Evolutionary conservation across 2,888 invertebrate species (phyloP), one percentile per base, ranked within the genome.

Genomic region (Conus canariensis): DNA sequence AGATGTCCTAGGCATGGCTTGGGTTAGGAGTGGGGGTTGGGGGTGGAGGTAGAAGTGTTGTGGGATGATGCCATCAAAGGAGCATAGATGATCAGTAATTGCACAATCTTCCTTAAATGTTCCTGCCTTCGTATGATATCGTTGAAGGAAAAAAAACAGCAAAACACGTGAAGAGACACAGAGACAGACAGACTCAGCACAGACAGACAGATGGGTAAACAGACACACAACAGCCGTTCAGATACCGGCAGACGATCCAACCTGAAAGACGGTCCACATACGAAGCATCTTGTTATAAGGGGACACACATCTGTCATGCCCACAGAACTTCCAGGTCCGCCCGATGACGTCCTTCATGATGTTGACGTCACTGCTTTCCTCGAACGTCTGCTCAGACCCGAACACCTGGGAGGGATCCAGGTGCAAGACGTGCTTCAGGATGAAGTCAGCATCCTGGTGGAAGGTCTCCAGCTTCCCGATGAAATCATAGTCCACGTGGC

Each of bases 381-480:
- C 87, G 67, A 87, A 70, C 25, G 16, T 87, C 22, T 56, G 16
- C 74, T 25, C 74, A 0, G 87, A 45, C 8, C 74, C 87, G 6
- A 56, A 74, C n/a, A 87, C 87, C 56, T 9, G 1, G 9, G 6
- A 10, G 12, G 87, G 56, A 30, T 87, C 74, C 10, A 87, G 45
- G 58, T 25, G 30, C 10, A 22, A 25, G n/a, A 45, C 58, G n/a
- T 4, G 14, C 56, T 58, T 1, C 58, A 87, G 58, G 22, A 87
- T n/a, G 74, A 87, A 74, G 22, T 87, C 56, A 1, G 64, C 58
- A 58, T 87, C 87, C 14, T 87, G 10, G 58, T 67, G 74, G n/a
- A 87, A 87, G 6, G 74, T 87, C 58, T 87, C 87, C n/a, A 87
- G 22, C 30, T 87, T 70, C 58, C 87, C 87, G 74, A 87, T 87